These are phyloP conservation scores for Dioctria rufipes DNA, from an alignment of 2,888 invertebrate genomes.

Conservation along the genomic window DNA sequence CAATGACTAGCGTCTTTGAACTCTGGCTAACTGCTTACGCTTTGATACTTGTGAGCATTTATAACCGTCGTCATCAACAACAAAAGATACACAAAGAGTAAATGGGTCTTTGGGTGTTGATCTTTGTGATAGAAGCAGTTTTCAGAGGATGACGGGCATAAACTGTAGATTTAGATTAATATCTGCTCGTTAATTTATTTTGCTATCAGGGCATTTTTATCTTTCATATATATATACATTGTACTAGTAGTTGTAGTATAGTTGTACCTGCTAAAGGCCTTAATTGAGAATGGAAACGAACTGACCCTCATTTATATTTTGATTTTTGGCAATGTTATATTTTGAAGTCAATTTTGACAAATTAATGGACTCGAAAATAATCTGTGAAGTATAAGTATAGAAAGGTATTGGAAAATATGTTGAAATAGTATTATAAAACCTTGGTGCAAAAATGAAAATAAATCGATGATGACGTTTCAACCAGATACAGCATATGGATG, in stretches of 20 bases:
- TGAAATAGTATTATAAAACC: too few species aligned
- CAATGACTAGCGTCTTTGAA: conserved; percentile 55
- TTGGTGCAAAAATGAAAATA: too few species aligned
- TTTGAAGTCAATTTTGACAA: neutral
- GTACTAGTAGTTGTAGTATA: too few species aligned
- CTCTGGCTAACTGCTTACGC: conserved; percentile 38
- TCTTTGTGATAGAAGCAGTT: conserved; percentile 34
- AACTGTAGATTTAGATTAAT: conserved; percentile 55
- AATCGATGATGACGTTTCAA: too few species aligned
- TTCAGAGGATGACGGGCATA: conserved; percentile 53
- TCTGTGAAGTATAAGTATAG: too few species aligned
- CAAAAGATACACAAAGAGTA: conserved; percentile 24
- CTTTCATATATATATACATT: neutral
- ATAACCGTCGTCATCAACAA: conserved; percentile 20
- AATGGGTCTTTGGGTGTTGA: conserved; percentile 44
- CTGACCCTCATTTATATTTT: conserved; percentile 17
- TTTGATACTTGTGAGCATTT: conserved; percentile 40
- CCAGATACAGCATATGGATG: too few species aligned
- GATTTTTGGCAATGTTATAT: conserved; percentile 12
- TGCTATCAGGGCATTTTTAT: conserved; percentile 55
- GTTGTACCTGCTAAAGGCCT: neutral
- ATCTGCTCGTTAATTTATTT: conserved; percentile 57
- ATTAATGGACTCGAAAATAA: neutral
- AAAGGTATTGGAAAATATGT: too few species aligned
- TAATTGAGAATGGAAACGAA: conserved; percentile 13